phyloP scores from a whole-genome alignment of 2,888 invertebrate genomes.

The Hetaerina titia region DNA sequence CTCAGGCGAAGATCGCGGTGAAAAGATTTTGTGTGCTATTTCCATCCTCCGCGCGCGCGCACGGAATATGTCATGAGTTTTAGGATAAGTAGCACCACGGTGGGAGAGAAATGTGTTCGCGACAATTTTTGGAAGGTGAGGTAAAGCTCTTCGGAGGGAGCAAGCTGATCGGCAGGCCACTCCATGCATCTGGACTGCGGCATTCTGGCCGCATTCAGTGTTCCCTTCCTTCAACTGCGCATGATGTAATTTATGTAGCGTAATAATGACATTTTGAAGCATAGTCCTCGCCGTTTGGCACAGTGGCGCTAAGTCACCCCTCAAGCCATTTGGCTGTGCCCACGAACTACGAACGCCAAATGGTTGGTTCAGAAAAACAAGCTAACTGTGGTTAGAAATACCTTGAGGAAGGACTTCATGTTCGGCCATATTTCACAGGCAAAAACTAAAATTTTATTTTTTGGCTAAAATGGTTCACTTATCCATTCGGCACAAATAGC shows the following conservation, averaged over 20 bases:
- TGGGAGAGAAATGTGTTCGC: not conserved
- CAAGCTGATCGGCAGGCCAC: not conserved
- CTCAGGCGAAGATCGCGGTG: not conserved
- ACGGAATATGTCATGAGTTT: not conserved
- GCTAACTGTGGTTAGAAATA: not conserved
- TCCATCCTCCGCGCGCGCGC: not conserved
- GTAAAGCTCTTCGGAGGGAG: not conserved
- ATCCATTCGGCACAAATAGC: too few species aligned
- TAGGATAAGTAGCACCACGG: not conserved
- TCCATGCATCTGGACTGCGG: not conserved
- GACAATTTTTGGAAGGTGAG: not conserved
- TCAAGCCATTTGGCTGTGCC: conserved; percentile 10
- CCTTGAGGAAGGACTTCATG: not conserved
- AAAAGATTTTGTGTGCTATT: not conserved
- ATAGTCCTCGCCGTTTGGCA: not conserved
- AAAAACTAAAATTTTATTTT: too few species aligned
- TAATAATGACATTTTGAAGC: not conserved
- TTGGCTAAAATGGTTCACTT: too few species aligned
- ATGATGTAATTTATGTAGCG: not conserved
- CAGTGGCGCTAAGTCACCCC: not conserved
- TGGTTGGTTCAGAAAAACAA: not conserved
- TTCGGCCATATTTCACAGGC: not conserved
- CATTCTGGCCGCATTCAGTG: too few species aligned
- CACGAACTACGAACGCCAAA: not conserved
- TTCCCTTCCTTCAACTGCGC: too few species aligned